Evolutionary conservation across 2,113 vertebrate species (phyloP).

Genomic region (Indicator maculatus): DNA sequence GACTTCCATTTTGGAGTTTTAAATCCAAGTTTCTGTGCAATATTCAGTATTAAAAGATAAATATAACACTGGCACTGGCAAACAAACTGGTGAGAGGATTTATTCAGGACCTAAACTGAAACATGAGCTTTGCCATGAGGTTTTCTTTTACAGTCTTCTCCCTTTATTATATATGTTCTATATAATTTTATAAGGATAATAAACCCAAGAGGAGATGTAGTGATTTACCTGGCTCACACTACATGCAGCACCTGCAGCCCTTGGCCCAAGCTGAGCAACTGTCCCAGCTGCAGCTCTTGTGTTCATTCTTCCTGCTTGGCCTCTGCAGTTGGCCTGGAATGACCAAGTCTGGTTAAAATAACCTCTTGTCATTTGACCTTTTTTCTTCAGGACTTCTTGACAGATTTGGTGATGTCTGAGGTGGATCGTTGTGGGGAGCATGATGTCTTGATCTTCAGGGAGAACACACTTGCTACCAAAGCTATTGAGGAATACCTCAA

Average conservation of each 20-base stretch:
- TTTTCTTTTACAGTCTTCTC: neutral
- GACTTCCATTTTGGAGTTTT: neutral
- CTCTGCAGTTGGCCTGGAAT: neutral
- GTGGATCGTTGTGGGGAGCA: slow-evolving; percentile 95
- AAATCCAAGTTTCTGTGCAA: neutral
- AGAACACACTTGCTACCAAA: slow-evolving; percentile 97
- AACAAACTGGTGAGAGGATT: neutral
- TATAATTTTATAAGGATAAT: neutral
- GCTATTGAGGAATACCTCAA: slow-evolving; percentile 97
- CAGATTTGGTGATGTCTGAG: slow-evolving; percentile 96
- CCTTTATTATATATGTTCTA: neutral
- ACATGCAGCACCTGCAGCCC: neutral
- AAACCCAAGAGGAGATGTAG: neutral
- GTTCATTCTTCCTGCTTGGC: neutral
- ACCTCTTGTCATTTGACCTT: slow-evolving; percentile 48
- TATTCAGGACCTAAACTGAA: neutral
- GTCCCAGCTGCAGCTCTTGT: neutral
- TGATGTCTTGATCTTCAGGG: slow-evolving; percentile 95
- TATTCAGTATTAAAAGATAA: neutral
- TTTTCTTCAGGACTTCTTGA: slow-evolving; percentile 90
- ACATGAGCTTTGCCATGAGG: neutral
- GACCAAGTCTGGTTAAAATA: neutral
- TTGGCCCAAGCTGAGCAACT: neutral
- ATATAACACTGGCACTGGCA: neutral
- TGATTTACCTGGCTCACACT: neutral